A percentile compares a stretch with the other conserved stretches of the same genome.
These are phyloP conservation scores for Sarcophaga subvicina DNA, from an alignment of 2,888 invertebrate genomes.

Conservation along the genomic window DNA sequence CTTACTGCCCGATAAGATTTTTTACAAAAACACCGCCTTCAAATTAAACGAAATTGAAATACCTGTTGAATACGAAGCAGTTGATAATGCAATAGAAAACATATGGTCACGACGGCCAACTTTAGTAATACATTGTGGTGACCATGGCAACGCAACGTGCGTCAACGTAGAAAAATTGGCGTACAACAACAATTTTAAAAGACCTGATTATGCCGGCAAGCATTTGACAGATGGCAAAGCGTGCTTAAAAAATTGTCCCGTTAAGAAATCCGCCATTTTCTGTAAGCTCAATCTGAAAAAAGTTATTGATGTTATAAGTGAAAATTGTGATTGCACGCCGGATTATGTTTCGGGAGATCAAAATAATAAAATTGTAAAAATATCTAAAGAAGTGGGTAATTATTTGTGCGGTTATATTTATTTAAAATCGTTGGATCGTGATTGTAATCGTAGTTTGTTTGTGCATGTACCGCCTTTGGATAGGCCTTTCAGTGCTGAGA, in stretches of 20 bases:
- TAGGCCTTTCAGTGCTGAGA: slow-evolving; percentile 84
- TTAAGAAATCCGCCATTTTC: slow-evolving; percentile 70
- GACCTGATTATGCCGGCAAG: slow-evolving; percentile 78
- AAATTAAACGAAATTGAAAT: slow-evolving; percentile 84
- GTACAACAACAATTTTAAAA: slow-evolving; percentile 78
- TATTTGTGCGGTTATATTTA: slow-evolving; percentile 91
- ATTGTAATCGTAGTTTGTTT: slow-evolving; percentile 85
- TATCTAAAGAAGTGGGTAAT: slow-evolving; percentile 81
- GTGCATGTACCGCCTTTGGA: slow-evolving; percentile 89
- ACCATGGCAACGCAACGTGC: slow-evolving; percentile 77
- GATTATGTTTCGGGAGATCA: neutral
- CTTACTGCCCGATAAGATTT: slow-evolving; percentile 82
- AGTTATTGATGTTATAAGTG: slow-evolving; percentile 81
- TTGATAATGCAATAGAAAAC: slow-evolving; percentile 84
- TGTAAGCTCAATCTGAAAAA: slow-evolving; percentile 78
- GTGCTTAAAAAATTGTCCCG: slow-evolving; percentile 71
- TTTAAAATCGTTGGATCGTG: slow-evolving; percentile 86
- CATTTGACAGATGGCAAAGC: slow-evolving; percentile 72
- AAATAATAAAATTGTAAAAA: slow-evolving; percentile 65
- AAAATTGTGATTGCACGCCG: slow-evolving; percentile 73
- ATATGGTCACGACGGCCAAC: slow-evolving; percentile 86
- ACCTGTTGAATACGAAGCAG: slow-evolving; percentile 86
- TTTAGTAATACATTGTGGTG: slow-evolving; percentile 81
- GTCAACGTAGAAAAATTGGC: slow-evolving; percentile 80
- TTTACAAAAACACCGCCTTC: slow-evolving; percentile 79